Evolutionary conservation across 2,888 invertebrate species (phyloP).

Genomic region (Nephrotoma appendiculata): DNA sequence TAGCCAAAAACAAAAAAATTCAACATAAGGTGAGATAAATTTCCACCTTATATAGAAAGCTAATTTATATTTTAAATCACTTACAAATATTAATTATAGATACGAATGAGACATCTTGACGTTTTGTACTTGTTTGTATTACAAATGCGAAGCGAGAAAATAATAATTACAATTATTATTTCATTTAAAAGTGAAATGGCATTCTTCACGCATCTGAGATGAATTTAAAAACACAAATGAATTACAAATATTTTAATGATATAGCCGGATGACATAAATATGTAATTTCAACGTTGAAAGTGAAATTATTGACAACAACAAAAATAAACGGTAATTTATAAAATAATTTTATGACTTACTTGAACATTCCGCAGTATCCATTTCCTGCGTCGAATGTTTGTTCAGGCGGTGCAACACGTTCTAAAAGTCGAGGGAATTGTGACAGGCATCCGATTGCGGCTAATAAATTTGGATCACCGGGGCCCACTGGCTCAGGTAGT

Average conservation of each 20-base stretch:
- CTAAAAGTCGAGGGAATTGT: slow-evolving; percentile 49
- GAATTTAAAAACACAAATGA: background rate
- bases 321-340: background rate
- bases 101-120: background rate
- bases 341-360: slow-evolving; percentile 30
- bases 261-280: background rate
- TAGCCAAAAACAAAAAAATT: background rate
- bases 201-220: background rate
- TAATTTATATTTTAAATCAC: background rate
- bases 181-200: background rate
- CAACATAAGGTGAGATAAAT: background rate
- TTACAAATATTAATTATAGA: background rate
- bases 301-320: background rate
- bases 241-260: background rate
- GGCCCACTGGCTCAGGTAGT: slow-evolving; percentile 18
- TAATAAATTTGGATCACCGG: slow-evolving; percentile 42
- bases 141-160: background rate
- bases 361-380: slow-evolving; percentile 49
- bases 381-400: slow-evolving; percentile 43
- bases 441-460: slow-evolving; percentile 51
- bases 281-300: background rate
- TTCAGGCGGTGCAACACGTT: slow-evolving; percentile 48
- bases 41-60: background rate
- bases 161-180: background rate
- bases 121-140: background rate